These are phyloP conservation scores for Dicranocentrus wangi DNA, from an alignment of 2,888 invertebrate species.

Conservation along the genomic window DNA sequence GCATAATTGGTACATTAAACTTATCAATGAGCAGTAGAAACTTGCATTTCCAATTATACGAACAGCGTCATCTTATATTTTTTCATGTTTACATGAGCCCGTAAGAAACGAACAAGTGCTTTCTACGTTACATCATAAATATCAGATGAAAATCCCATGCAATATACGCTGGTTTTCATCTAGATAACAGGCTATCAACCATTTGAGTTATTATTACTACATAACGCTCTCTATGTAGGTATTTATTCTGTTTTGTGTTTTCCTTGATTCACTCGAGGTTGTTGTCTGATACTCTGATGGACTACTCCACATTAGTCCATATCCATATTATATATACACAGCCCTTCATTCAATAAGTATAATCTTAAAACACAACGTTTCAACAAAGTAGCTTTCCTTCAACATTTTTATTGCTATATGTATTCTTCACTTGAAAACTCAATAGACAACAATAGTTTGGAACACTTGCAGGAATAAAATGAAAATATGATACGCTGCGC, in stretches of 20 bases:
- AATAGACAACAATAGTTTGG: neutral
- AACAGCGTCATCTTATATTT: no score
- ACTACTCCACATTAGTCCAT: neutral
- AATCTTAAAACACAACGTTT: no score
- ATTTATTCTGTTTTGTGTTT: no score
- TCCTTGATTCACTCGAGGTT: conserved; percentile 1
- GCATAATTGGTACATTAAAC: no score
- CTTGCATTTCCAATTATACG: no score
- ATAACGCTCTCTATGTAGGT: no score
- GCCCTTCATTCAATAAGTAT: neutral
- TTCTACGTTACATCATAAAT: no score
- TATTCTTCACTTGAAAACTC: conserved; percentile 3
- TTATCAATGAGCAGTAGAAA: no score
- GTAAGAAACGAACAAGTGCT: no score
- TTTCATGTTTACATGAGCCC: no score
- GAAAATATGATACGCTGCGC: neutral
- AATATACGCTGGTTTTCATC: neutral
- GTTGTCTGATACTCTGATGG: conserved; percentile 2
- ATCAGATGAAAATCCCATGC: no score
- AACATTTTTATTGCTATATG: conserved; percentile 16
- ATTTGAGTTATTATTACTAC: no score
- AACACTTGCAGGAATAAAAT: neutral
- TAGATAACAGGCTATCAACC: neutral
- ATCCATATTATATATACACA: neutral
- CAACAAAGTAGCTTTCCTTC: neutral